A percentile compares a stretch with the other conserved stretches of the same genome.
phyloP scores from a whole-genome alignment of 2,888 invertebrate species.

The Mayetiola destructor region DNA sequence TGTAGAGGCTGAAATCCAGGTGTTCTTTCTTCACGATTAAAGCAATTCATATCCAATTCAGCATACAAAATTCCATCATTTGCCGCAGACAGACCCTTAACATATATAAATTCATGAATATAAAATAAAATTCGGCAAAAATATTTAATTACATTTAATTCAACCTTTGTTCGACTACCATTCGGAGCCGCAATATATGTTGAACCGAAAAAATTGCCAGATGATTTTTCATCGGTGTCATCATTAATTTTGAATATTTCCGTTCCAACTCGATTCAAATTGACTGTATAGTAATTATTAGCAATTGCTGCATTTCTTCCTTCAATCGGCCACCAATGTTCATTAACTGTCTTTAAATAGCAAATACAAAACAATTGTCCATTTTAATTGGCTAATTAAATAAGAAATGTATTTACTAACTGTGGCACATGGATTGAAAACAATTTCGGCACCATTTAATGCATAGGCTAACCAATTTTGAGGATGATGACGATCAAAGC shows the following conservation, averaged over 20 bases:
- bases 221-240: constrained; percentile 60
- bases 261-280: constrained; percentile 84
- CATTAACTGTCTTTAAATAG: constrained; percentile 28
- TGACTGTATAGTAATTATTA: constrained; percentile 86
- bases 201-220: constrained; percentile 90
- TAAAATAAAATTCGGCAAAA: not conserved
- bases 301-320: constrained; percentile 92
- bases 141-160: too few relatives aligned
- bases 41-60: constrained; percentile 85
- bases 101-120: not conserved
- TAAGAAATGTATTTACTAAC: too few relatives aligned
- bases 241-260: constrained; percentile 72
- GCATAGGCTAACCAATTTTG: constrained; percentile 97
- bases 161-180: not conserved
- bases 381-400: not conserved
- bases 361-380: not conserved
- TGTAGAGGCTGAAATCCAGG: constrained; percentile 96
- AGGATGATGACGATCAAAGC: constrained; percentile 95
- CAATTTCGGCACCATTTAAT: constrained; percentile 93
- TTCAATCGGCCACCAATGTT: constrained; percentile 91
- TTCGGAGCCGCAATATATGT: constrained; percentile 66
- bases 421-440: constrained; percentile 97
- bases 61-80: constrained; percentile 74
- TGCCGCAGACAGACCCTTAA: constrained; percentile 52
- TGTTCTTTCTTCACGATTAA: constrained; percentile 80